These are phyloP conservation scores for Pterobdella sp. DNA, from an alignment of 2,888 invertebrate species.

Conservation along the genomic window DNA sequence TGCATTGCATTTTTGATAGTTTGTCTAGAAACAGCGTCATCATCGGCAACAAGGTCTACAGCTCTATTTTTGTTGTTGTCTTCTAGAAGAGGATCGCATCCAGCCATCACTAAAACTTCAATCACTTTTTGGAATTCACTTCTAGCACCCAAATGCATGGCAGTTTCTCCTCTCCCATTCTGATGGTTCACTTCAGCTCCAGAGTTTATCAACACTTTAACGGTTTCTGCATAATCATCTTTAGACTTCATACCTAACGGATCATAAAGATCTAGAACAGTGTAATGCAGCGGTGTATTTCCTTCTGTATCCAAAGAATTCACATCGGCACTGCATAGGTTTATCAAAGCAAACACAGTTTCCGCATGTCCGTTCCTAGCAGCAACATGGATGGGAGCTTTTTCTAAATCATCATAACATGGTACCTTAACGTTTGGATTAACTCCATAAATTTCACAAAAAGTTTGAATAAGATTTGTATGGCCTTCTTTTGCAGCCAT, in stretches of 20 bases:
- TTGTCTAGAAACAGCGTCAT: constrained; percentile 37
- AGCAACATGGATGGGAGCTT: constrained; percentile 38
- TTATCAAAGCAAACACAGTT: constrained; percentile 34
- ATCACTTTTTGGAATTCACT: constrained; percentile 39
- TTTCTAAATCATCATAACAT: constrained; percentile 38
- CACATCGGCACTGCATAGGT: constrained; percentile 36
- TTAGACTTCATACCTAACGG: constrained; percentile 39
- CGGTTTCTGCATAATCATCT: constrained; percentile 38
- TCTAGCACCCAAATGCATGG: constrained; percentile 38
- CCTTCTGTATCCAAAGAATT: constrained; percentile 37
- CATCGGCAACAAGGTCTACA: constrained; percentile 37
- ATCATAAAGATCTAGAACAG: constrained; percentile 36
- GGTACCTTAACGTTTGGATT: constrained; percentile 38
- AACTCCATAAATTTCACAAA: constrained; percentile 33
- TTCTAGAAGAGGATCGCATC: constrained; percentile 36
- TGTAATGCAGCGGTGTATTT: constrained; percentile 37
- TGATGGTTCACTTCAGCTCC: constrained; percentile 36
- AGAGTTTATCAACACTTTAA: constrained; percentile 35
- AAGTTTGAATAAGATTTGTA: constrained; percentile 34
- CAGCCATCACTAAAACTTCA: constrained; percentile 36
- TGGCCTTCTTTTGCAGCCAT: constrained; percentile 40
- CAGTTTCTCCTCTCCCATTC: constrained; percentile 38
- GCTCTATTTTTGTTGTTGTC: constrained; percentile 37
- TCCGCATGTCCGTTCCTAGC: constrained; percentile 38
- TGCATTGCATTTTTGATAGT: constrained; percentile 36